A percentile compares a stretch with the other conserved stretches of the same genome.
phyloP scores from a whole-genome alignment of 30 jellyfish, hydroid and myxozoan species.

The Turritopsis rubra region DNA sequence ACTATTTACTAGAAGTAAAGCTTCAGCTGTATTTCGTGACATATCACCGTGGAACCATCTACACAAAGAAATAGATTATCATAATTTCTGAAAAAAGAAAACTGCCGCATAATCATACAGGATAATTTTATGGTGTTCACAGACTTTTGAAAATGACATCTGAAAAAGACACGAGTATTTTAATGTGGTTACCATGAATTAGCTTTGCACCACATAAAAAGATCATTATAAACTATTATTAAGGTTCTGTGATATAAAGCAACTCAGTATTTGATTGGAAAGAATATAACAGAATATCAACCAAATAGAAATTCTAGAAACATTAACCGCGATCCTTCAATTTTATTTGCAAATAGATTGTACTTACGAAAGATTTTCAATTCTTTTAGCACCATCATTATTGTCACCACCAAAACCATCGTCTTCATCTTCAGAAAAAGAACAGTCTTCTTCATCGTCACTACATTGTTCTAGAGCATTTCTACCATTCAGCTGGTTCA shows the following conservation, averaged over 20 bases:
- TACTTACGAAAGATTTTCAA: conserved; percentile 18
- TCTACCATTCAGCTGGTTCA: background rate
- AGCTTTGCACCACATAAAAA: no score
- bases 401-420: background rate
- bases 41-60: conserved; percentile 37
- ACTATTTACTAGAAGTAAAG: conserved; percentile 64
- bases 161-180: no score
- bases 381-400: background rate
- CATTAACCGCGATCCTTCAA: background rate
- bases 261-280: no score
- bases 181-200: no score
- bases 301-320: background rate
- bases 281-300: background rate
- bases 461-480: background rate
- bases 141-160: no score
- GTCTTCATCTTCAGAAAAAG: conserved; percentile 11
- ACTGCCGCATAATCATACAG: no score
- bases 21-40: conserved; percentile 89
- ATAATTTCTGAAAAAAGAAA: background rate
- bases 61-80: background rate
- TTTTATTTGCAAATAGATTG: background rate
- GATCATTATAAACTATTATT: no score
- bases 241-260: no score
- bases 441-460: conserved; percentile 1
- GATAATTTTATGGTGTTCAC: background rate